Conservation (phyloP, 2,888 invertebrate species). For the Acleris emargana region DNA sequence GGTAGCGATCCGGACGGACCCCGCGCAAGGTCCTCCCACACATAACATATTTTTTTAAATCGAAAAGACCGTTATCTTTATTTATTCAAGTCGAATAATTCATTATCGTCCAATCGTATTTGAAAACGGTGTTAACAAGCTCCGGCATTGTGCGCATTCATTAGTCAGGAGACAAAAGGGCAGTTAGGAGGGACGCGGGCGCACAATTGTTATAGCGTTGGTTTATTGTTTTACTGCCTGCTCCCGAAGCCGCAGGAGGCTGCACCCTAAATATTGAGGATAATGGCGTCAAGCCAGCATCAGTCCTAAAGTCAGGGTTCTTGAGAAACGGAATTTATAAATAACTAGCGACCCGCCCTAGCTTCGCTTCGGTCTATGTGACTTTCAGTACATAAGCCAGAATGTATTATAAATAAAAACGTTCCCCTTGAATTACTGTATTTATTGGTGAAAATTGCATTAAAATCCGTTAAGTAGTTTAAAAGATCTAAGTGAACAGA, state of each 20-base stretch:
- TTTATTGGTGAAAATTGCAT: too few relatives aligned
- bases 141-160: constrained; percentile 63
- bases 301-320: background rate
- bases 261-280: constrained; percentile 68
- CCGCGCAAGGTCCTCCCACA: too few relatives aligned
- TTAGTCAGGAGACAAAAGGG: constrained; percentile 74
- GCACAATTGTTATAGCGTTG: constrained; percentile 71
- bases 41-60: too few relatives aligned
- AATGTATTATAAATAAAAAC: too few relatives aligned
- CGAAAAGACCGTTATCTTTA: too few relatives aligned
- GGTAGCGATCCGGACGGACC: too few relatives aligned
- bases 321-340: background rate
- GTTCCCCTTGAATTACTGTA: too few relatives aligned
- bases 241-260: constrained; percentile 79
- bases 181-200: constrained; percentile 64
- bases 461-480: too few relatives aligned
- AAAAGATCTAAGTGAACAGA: too few relatives aligned
- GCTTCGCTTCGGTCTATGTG: too few relatives aligned
- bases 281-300: constrained; percentile 49
- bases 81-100: constrained; percentile 2
- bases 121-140: constrained; percentile 19
- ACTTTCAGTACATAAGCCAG: too few relatives aligned
- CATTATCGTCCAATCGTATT: constrained; percentile 16
- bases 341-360: too few relatives aligned
- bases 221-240: constrained; percentile 79